phyloP scores from a whole-genome alignment of 2,888 invertebrate genomes.

The Synanthedon formicaeformis region DNA sequence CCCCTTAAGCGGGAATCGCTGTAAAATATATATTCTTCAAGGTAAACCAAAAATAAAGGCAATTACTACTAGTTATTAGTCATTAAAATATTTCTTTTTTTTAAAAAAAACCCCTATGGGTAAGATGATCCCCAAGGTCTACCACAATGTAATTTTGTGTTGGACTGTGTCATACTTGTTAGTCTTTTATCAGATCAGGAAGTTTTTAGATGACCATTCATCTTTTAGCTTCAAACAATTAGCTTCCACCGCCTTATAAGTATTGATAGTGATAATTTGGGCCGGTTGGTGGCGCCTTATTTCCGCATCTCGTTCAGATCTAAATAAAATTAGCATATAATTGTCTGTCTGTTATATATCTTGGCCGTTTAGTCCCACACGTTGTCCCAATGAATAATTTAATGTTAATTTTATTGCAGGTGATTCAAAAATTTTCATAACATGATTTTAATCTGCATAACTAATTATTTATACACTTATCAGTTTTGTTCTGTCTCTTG shows the following conservation, averaged over 20 bases:
- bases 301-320: constrained; percentile 28
- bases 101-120: too few relatives aligned
- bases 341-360: constrained; percentile 15
- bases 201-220: constrained; percentile 18
- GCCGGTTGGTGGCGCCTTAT: constrained; percentile 29
- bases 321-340: constrained; percentile 41
- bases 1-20: too few relatives aligned
- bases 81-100: too few relatives aligned
- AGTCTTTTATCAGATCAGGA: constrained; percentile 24
- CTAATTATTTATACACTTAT: too few relatives aligned
- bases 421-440: not conserved
- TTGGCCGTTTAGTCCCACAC: constrained; percentile 6
- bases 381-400: not conserved
- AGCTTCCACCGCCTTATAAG: constrained; percentile 28
- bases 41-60: too few relatives aligned
- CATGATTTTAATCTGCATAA: too few relatives aligned
- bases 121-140: too few relatives aligned
- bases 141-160: not conserved
- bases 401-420: not conserved
- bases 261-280: constrained; percentile 16
- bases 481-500: too few relatives aligned
- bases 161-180: not conserved
- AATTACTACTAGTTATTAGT: too few relatives aligned
- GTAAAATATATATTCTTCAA: too few relatives aligned
- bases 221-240: constrained; percentile 37